Conservation (phyloP, 1,140 invertebrate genomes). For the Sarcophaga bullata region DNA sequence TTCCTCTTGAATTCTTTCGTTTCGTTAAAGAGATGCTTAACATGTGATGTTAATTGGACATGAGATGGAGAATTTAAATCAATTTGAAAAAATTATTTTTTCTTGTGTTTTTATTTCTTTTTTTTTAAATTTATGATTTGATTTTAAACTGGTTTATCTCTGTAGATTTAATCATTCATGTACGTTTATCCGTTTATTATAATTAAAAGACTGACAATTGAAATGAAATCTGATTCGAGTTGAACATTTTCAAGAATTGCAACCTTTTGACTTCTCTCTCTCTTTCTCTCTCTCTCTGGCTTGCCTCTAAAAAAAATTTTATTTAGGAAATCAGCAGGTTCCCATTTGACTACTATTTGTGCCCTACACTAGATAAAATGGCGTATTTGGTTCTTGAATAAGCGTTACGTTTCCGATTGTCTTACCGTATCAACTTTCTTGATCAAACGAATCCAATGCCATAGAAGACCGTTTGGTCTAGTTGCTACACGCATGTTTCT, state of each 20-base stretch:
- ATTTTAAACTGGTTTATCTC: not conserved
- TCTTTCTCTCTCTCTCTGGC: not conserved
- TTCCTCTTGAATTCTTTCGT: not conserved
- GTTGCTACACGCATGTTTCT: too few relatives aligned
- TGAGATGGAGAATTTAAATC: conserved; percentile 35
- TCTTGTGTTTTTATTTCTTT: too few relatives aligned
- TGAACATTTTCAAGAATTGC: not conserved
- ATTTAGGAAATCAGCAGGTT: not conserved
- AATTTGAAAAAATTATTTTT: conserved; percentile 1
- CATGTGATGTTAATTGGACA: conserved; percentile 38
- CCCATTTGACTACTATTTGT: too few relatives aligned
- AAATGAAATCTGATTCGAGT: not conserved
- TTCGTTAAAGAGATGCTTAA: conserved; percentile 14
- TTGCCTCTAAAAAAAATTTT: too few relatives aligned
- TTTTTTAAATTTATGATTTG: not conserved
- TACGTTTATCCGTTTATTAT: not conserved
- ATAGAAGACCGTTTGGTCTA: too few relatives aligned
- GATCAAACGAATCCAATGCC: too few relatives aligned
- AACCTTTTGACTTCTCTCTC: conserved; percentile 1
- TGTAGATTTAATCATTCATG: not conserved
- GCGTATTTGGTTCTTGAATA: too few relatives aligned
- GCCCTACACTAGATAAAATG: too few relatives aligned
- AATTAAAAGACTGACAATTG: conserved; percentile 5
- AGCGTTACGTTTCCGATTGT: too few relatives aligned
- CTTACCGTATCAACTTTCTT: too few relatives aligned